Evolutionary conservation across 2,113 vertebrate species (phyloP), one percentile per base, ranked within the genome.

Genomic region (Motacilla tschutschensis): DNA sequence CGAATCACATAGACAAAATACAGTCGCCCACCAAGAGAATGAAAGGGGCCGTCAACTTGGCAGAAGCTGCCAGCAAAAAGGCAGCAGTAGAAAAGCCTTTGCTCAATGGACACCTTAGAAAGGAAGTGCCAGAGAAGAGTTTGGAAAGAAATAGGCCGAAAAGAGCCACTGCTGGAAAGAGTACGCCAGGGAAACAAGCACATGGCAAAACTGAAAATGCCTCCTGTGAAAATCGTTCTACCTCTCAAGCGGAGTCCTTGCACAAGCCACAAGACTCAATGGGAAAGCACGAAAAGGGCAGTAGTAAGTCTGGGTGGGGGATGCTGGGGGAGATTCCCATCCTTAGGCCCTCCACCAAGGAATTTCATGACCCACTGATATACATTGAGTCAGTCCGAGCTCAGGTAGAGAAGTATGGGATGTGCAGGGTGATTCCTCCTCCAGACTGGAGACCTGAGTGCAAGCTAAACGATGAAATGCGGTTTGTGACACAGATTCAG

Each of bases 401-500:
- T 96, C 98, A 97, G 97, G 98, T 98, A 48, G 99, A 99, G 96
- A 97, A 96, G 77, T 97, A 97, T 57, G 99, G 99, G 71, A 98
- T 99, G 98, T 99, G 99, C 96, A 98, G 98, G 66, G 98, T 99
- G 93, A 96, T 98, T 83, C 99, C 99, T 17, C 99, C 99, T 43
- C 81, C 98, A 12, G 99, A 99, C 98, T 99, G 99, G 99, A 97
- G 99, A 95, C 99, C 99, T 4, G 99, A 99, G 97, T 99, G 99
- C 97, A 99, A 99, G 95, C 98, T 99, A 96, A 99, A 98, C 4
- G 99, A 99, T 40, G 99, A 99, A 97, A 99, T 99, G 99, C 98
- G 99, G 79, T 99, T 99, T 66, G 98, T 99, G 90, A 99, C 99
- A 40, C 99, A 99, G 97, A 98, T 99, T 93, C 99, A 99, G 97